Evolutionary conservation across 64 coral and sea anemone species (phyloP), one percentile per base, ranked within the genome.

Genomic region (Porites australiensis): DNA sequence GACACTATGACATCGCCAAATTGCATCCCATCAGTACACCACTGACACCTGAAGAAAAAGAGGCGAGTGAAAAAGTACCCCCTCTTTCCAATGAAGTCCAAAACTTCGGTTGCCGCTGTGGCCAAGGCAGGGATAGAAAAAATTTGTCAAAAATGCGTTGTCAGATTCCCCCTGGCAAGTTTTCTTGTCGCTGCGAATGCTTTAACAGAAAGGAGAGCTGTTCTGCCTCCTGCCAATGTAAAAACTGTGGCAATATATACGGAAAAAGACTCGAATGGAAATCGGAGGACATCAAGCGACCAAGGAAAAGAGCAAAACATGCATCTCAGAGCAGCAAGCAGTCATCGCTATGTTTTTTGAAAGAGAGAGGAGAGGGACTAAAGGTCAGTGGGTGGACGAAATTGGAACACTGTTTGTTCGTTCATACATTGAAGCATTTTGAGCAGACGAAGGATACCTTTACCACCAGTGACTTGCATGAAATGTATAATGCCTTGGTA

Each of bases 1-100:
- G 90, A 27, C 90, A 92, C 79, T 75, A 92, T 57, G 90, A 92
- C 8, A 49, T 44, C 4, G 75, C 49, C 48, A 4, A 44, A 77
- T 11, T 18, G 11, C 46, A 49, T 16, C 37, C 16, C 11, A 3
- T 13, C 15, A 77, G 7, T 8, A 4, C 21, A 49, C 15, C 11
- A 46, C 15, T 13, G 21, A 37, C 37, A 77, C 16, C 11, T 44
- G 22, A 37, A 37, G 27, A 37, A 44, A 27, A 46, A 12, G 15
- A 27, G 49, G 16, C 48, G 69, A 72, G 8, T 6, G 37, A 10
- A n/a, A 22, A 8, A 8, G 6, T 14, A 72, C 69, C 2, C 13
- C 16, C 37, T 77, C 75, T 44, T 6, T 49, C 15, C 15, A 77
- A 49, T 0, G 27, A 37, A 37, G 27, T 37, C 27, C 27, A 37